Evolutionary conservation across 1,140 invertebrate species (phyloP), one percentile per base, ranked within the genome.

Genomic region (Drosophila quadrilineata): DNA sequence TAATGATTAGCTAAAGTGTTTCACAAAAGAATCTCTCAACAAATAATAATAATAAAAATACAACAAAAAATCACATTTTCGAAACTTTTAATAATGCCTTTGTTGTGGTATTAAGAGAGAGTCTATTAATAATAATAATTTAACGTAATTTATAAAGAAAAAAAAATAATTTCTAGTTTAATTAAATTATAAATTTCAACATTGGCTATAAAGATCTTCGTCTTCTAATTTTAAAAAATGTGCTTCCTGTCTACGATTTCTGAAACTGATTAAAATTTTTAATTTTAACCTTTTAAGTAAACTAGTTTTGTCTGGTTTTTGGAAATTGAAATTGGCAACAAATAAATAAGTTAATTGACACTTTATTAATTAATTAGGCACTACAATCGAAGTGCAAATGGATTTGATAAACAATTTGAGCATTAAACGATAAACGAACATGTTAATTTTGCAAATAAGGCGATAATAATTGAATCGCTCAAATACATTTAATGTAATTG

Each of bases 1-100:
- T 72, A 53, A 73, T 66, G 54, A 80, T 80, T n/a, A 19, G 56
- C 59, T 68, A 46, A 76, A 76, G 63, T 84, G 77, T 76, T 69
- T 66, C 56, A 84, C 77, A 80, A 80, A 80, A 67, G 75, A n/a
- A n/a, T n/a, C n/a, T n/a, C 64, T 33, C 12, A 65, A 56, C 9
- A 45, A 21, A 12, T 36, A 31, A n/a, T n/a, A n/a, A n/a, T n/a
- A n/a, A n/a, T n/a, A n/a, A n/a, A n/a, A n/a, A 6, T 33, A 31
- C 8, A 31, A 10, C 1, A 10, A n/a, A n/a, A n/a, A n/a, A n/a
- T n/a, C n/a, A n/a, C n/a, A 1, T 31, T 31, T 31, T 10, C 33
- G n/a, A n/a, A 35, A 35, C 33, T 35, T 14, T n/a, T 16, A 16
- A 4, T 16, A 14, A 35, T 35, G 2, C 33, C 33, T 14, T 10